Evolutionary conservation across 2,113 vertebrate species (phyloP), one percentile per base, ranked within the genome.

Genomic region (Hippocampus zosterae): DNA sequence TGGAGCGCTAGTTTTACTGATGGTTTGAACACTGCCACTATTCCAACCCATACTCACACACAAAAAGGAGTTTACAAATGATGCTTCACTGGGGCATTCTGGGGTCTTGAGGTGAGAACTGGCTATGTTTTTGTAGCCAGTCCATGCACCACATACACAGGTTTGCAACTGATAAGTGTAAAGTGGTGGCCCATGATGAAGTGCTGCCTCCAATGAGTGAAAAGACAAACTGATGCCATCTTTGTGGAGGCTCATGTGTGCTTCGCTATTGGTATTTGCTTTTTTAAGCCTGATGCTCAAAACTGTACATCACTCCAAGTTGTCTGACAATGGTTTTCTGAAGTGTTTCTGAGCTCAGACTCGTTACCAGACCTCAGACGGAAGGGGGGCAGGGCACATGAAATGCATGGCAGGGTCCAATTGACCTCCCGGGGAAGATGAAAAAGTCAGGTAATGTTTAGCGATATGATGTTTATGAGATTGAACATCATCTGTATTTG

Each of bases 21-120:
- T 50, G 72, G 77, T 66, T 66, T 71, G 65, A 77, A 74, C 72
- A 75, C 57, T 67, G 42, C 74, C 44, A 48, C 7, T 42, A 52
- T 66, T 74, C 75, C 25, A 74, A 78, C 44, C 75, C 65, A 76
- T 15, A 2, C 52, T 9, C 46, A 50, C 46, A 50, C 46, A 1
- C 46, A 50, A 50, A 50, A 18, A 16, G 18, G 18, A 50, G 16
- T 50, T 50, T 19, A 50, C 5, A 42, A 37, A 37, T 37, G 9
- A 42, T 42, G 41, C 41, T 11, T 42, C 9, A 42, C 41, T 29
- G 23, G 59, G 37, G 60, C 53, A 63, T 13, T 25, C 12, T 46
- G 2, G 13, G n/a, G 62, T 53, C 50, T 53, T 53, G 19, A 13
- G 50, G 19, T n/a, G 50, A 53, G 50, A 8, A 2, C 8, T 19